These are phyloP conservation scores for Pocota personata DNA, from an alignment of 2,888 invertebrate species.

Conservation along the genomic window DNA sequence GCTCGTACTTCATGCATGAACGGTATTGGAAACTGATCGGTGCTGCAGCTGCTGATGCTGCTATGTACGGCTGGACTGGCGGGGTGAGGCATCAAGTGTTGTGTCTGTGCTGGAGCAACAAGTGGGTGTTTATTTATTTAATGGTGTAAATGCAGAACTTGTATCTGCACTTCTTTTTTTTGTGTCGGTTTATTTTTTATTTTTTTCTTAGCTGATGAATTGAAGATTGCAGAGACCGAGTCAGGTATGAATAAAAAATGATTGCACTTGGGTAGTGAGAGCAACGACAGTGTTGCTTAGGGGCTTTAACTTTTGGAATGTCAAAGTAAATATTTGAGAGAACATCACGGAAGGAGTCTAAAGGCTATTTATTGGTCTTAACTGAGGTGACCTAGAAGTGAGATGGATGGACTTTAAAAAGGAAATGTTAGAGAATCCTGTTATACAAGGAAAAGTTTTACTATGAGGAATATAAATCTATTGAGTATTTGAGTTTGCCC, in stretches of 20 bases:
- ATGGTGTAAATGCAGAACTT: conserved; percentile 70
- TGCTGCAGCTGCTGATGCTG: conserved; percentile 52
- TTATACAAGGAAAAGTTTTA: background rate
- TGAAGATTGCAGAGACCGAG: conserved; percentile 50
- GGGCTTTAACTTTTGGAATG: conserved; percentile 39
- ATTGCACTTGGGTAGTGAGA: conserved; percentile 32
- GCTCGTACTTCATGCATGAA: conserved; percentile 60
- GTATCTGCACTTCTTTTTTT: conserved; percentile 23
- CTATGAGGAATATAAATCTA: background rate
- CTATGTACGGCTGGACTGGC: conserved; percentile 15
- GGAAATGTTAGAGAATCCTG: background rate
- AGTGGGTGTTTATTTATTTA: conserved; percentile 74
- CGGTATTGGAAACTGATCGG: conserved; percentile 72
- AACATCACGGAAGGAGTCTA: conserved; percentile 40
- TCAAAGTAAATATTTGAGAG: conserved; percentile 33
- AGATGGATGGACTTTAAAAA: background rate
- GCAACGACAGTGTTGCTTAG: conserved; percentile 25
- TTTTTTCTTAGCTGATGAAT: conserved; percentile 39
- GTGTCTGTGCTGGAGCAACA: conserved; percentile 58
- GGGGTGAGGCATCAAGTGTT: conserved; percentile 69
- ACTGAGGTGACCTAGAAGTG: conserved; percentile 42
- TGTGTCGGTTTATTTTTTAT: conserved; percentile 1
- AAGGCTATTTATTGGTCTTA: conserved; percentile 25
- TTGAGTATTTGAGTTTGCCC: too few species aligned
- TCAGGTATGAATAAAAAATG: conserved; percentile 66